Evolutionary conservation across 2,113 vertebrate species (phyloP).

Genomic region (Chaetura pelagica): DNA sequence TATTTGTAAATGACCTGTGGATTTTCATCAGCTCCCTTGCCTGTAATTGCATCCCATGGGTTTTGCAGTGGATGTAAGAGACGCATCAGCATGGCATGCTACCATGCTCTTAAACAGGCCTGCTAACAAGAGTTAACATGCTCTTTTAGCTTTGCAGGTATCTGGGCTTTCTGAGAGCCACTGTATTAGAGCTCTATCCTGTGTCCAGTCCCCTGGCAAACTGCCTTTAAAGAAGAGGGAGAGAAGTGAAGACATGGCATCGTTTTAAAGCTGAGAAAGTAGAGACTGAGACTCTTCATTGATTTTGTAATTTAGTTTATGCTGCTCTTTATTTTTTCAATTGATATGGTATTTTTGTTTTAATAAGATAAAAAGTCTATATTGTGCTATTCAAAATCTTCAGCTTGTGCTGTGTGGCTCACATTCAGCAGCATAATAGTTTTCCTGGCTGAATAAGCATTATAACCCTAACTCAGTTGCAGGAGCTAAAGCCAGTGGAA

Average conservation of each 20-base stretch:
- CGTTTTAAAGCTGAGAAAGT: not conserved
- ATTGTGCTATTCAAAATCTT: not conserved
- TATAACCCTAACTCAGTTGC: not conserved
- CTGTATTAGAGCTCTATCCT: fast-evolving
- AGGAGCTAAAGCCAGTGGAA: not conserved
- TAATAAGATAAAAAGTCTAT: not conserved
- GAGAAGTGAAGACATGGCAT: not conserved
- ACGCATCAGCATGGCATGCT: not conserved
- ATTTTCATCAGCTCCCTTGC: not conserved
- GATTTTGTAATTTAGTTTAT: not conserved
- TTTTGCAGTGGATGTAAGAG: not conserved
- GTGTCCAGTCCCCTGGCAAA: not conserved
- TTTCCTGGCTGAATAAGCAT: not conserved
- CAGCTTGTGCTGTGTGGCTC: not conserved
- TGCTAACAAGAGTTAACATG: not conserved
- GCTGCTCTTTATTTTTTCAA: not conserved
- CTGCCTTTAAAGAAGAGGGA: not conserved
- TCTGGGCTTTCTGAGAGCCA: not conserved
- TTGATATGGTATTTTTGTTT: not conserved
- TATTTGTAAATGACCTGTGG: not conserved
- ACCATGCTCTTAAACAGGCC: not conserved
- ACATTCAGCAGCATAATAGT: not conserved
- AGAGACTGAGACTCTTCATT: not conserved
- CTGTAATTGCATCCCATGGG: fast-evolving
- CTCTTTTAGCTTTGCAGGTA: not conserved